These are phyloP conservation scores for Stylophora pistillata DNA, from an alignment of 64 coral and sea anemone species.

Conservation along the genomic window DNA sequence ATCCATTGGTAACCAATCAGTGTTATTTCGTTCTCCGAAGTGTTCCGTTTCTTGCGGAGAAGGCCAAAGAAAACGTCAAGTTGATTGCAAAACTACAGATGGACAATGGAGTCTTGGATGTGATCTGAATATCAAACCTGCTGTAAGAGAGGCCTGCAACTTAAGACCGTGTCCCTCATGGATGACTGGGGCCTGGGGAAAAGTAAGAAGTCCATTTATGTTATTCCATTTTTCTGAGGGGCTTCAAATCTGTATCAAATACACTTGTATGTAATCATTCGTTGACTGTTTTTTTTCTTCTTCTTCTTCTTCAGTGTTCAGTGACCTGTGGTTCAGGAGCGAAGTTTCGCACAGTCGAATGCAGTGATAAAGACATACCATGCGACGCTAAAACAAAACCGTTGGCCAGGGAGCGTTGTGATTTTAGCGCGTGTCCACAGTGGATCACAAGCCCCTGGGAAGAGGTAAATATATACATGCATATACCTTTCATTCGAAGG, in stretches of 20 bases:
- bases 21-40: neutral
- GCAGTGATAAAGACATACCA: conserved; percentile 10
- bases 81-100: neutral
- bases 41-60: conserved; percentile 61
- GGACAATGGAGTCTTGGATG: conserved; percentile 13
- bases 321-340: conserved; percentile 61
- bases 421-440: conserved; percentile 7
- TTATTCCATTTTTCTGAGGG: neutral
- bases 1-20: neutral
- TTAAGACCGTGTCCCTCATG: conserved; percentile 29
- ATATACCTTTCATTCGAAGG: neutral
- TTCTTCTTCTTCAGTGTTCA: conserved; percentile 48
- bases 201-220: conserved; percentile 6
- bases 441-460: conserved; percentile 38
- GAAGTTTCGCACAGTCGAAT: conserved; percentile 32
- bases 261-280: too few species aligned
- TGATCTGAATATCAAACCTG: conserved; percentile 10
- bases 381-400: conserved; percentile 31
- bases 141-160: neutral
- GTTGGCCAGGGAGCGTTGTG: neutral
- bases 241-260: too few species aligned
- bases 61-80: conserved; percentile 13
- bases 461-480: neutral
- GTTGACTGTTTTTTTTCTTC: neutral
- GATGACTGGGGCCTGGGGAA: conserved; percentile 33